A percentile compares a stretch with the other conserved stretches of the same genome.
These are phyloP conservation scores for Rhynchotus rufescens DNA, from an alignment of 2,797 vertebrate species.

Conservation along the genomic window DNA sequence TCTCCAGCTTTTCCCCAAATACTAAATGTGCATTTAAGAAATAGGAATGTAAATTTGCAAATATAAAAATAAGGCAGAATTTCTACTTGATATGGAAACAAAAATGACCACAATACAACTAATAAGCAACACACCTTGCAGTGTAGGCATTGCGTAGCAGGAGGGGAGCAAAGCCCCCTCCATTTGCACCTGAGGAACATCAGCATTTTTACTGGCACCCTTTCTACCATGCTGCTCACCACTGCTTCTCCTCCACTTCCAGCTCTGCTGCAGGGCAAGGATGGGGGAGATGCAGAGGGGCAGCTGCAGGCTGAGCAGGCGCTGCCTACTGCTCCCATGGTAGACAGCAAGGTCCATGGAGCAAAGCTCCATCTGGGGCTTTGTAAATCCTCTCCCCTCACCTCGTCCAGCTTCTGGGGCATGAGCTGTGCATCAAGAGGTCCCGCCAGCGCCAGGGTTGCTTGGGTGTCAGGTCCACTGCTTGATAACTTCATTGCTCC, in stretches of 20 bases:
- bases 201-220: no score
- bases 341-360: no score
- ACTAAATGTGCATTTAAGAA: neutral
- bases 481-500: neutral
- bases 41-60: neutral
- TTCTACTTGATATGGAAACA: neutral
- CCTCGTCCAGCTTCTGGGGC: no score
- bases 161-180: neutral
- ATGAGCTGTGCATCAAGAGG: no score
- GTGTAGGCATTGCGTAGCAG: neutral
- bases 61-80: fast-evolving
- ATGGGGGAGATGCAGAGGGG: neutral
- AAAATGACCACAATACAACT: neutral
- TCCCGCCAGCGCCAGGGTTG: fast-evolving
- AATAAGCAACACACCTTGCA: fast-evolving
- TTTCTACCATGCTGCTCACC: no score
- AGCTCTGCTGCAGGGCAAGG: neutral
- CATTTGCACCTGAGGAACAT: neutral
- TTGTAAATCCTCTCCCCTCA: neutral
- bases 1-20: neutral
- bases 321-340: no score
- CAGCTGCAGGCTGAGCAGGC: no score
- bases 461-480: fast-evolving
- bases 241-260: neutral
- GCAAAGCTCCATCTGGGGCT: no score